These are phyloP conservation scores for Tokudaia tokunoshimensis DNA, from an alignment of 2,797 vertebrate genomes.

Conservation along the genomic window DNA sequence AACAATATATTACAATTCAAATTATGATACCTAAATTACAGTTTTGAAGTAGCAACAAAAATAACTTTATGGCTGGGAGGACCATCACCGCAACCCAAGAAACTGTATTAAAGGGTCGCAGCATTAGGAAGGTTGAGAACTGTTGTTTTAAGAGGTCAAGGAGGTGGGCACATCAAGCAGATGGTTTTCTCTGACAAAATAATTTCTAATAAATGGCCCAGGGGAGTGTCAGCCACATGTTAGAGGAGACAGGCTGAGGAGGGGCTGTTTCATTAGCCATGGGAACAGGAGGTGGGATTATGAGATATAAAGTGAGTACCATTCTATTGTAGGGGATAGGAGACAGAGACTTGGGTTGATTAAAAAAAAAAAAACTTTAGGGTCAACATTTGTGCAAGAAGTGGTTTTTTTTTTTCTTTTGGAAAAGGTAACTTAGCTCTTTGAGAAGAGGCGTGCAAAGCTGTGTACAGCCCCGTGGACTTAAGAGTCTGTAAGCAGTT, in stretches of 20 bases:
- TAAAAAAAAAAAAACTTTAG: background rate
- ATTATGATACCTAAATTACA: background rate
- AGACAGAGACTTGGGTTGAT: background rate
- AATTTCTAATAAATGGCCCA: background rate
- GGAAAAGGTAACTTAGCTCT: background rate
- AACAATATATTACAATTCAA: background rate
- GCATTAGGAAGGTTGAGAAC: background rate
- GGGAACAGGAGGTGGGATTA: background rate
- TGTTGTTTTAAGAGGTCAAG: too few relatives aligned
- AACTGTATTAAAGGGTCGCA: background rate
- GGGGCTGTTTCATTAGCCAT: background rate
- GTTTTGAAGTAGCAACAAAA: background rate
- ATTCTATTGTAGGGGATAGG: background rate
- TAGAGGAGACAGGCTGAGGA: background rate
- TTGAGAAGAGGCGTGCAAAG: background rate
- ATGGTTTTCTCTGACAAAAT: background rate
- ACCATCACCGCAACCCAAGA: background rate
- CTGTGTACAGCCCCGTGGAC: background rate
- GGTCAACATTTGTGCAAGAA: background rate
- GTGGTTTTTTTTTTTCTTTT: background rate
- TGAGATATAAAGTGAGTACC: background rate
- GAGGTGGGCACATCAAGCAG: accelerated
- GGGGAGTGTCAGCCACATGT: background rate
- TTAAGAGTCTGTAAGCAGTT: background rate
- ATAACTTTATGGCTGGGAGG: background rate